phyloP scores from a whole-genome alignment of 92 coral and sea anemone genomes.

The Epizoanthus illoricatus region DNA sequence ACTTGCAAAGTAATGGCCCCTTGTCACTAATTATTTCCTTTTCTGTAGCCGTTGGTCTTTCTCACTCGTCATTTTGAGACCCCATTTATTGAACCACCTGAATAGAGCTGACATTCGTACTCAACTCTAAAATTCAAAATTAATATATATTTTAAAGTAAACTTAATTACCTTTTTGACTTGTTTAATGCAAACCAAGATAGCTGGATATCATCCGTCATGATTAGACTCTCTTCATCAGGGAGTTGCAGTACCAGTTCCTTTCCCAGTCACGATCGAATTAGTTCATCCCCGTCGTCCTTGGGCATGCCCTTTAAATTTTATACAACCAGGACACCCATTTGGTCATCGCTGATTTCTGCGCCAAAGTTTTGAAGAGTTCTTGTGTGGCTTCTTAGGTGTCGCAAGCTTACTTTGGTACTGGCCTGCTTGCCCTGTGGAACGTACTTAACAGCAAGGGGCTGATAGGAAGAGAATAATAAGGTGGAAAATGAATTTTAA shows the following conservation, averaged over 20 bases:
- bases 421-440: neutral
- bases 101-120: neutral
- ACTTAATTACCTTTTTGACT: neutral
- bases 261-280: neutral
- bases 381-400: neutral
- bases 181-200: slow-evolving; percentile 25
- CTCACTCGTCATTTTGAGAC: slow-evolving; percentile 24
- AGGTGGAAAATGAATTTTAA: no score
- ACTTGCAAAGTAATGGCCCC: no score
- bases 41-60: neutral
- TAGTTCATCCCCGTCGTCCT: slow-evolving; percentile 34
- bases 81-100: slow-evolving; percentile 33
- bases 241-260: slow-evolving; percentile 13
- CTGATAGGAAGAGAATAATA: neutral
- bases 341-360: slow-evolving; percentile 5
- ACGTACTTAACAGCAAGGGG: neutral
- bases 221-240: neutral
- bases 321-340: slow-evolving; percentile 16
- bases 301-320: slow-evolving; percentile 4
- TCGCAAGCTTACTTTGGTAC: neutral
- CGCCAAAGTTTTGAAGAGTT: slow-evolving; percentile 4
- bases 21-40: neutral
- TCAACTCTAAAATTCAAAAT: neutral
- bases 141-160: neutral
- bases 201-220: slow-evolving; percentile 15